A percentile compares a stretch with the other conserved stretches of the same genome.
These are phyloP conservation scores for Melanotaenia nigrans DNA, from an alignment of 2,797 vertebrate species.

Conservation along the genomic window DNA sequence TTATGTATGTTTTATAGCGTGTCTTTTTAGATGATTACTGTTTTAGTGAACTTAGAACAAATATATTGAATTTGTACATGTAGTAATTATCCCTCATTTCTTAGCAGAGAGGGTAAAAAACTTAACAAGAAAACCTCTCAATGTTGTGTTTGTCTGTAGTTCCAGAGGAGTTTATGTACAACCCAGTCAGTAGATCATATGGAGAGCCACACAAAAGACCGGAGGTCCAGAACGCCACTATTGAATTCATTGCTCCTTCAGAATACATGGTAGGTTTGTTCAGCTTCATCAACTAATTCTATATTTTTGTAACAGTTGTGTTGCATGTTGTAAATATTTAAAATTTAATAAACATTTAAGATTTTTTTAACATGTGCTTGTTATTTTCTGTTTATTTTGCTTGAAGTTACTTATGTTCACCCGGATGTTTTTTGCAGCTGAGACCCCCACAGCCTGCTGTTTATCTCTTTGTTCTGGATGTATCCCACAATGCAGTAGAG, in stretches of 20 bases:
- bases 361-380: background rate
- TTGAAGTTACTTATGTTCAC: slow-evolving; percentile 1
- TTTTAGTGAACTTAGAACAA: no score
- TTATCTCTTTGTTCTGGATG: slow-evolving; percentile 95
- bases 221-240: slow-evolving; percentile 95
- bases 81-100: no score
- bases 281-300: background rate
- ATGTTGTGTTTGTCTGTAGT: slow-evolving; percentile 75
- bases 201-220: slow-evolving; percentile 96
- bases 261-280: slow-evolving; percentile 91
- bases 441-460: slow-evolving; percentile 97
- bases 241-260: slow-evolving; percentile 97
- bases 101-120: no score
- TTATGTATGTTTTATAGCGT: no score
- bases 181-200: slow-evolving; percentile 94
- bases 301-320: background rate
- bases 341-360: background rate
- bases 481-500: slow-evolving; percentile 95
- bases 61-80: no score
- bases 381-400: background rate
- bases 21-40: no score
- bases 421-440: slow-evolving; percentile 78
- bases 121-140: background rate
- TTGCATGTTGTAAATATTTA: background rate
- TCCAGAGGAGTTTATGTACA: slow-evolving; percentile 98